phyloP scores from a whole-genome alignment of 2,888 invertebrate species.

The Heliconius ismenius region DNA sequence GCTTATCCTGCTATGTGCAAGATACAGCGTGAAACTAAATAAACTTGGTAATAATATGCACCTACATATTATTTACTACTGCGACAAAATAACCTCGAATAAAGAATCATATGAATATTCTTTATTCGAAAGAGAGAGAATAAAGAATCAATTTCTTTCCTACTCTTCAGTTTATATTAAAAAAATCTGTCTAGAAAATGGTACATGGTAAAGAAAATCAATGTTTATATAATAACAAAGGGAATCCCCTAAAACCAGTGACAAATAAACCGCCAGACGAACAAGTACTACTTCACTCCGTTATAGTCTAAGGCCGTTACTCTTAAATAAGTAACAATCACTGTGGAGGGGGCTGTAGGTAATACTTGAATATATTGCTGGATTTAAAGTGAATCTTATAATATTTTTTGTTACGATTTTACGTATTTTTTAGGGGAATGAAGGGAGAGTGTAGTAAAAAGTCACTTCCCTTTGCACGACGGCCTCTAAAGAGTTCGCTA shows the following conservation, averaged over 20 bases:
- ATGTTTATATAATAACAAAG: conserved; percentile 13
- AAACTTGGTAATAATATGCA: too few relatives aligned
- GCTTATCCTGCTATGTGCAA: not conserved
- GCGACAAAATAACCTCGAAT: too few relatives aligned
- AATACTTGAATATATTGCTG: conserved; percentile 17
- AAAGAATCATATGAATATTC: too few relatives aligned
- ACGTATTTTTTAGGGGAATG: not conserved
- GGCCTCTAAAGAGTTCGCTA: too few relatives aligned
- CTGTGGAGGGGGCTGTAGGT: conserved; percentile 41
- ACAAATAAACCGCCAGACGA: conserved; percentile 20
- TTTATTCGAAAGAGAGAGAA: too few relatives aligned
- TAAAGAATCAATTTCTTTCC: too few relatives aligned
- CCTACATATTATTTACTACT: too few relatives aligned
- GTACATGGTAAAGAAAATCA: not conserved
- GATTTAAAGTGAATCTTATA: not conserved
- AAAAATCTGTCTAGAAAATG: not conserved
- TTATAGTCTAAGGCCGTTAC: not conserved
- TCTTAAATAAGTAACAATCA: not conserved
- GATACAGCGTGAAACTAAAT: not conserved
- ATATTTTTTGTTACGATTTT: not conserved
- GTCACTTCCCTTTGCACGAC: not conserved
- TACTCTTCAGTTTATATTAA: not conserved
- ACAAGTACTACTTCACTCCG: not conserved
- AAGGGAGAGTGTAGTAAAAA: not conserved
- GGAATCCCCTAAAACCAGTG: conserved; percentile 7